A percentile compares a stretch with the other conserved stretches of the same genome.
These are phyloP conservation scores for Ectobius pallidus DNA, from an alignment of 2,888 invertebrate species.

Conservation along the genomic window DNA sequence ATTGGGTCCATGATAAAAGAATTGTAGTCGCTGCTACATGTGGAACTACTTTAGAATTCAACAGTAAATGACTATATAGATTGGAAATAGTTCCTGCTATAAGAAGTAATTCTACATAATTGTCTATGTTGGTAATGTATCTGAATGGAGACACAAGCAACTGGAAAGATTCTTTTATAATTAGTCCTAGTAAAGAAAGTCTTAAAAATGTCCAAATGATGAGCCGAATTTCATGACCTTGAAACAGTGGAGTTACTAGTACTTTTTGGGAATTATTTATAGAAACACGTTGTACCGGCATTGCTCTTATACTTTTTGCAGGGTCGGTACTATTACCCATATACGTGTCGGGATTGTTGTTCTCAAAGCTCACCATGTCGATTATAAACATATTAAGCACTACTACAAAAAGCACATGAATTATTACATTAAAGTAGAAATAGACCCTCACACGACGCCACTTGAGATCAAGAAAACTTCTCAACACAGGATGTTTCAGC, in stretches of 20 bases:
- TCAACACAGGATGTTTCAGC: conserved; percentile 77
- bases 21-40: background rate
- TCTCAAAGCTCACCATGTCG: background rate
- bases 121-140: conserved; percentile 74
- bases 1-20: background rate
- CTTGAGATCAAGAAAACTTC: conserved; percentile 79
- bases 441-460: conserved; percentile 78
- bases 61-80: conserved; percentile 44
- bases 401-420: conserved; percentile 72
- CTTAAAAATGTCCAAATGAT: background rate
- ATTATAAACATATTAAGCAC: conserved; percentile 50
- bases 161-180: conserved; percentile 72
- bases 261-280: too few species aligned
- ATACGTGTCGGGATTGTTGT: background rate
- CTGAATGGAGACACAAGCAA: conserved; percentile 68
- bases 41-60: background rate
- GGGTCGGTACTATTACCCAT: background rate
- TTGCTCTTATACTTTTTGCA: background rate
- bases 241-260: background rate
- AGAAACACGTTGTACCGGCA: background rate
- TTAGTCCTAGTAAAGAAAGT: background rate
- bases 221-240: too few species aligned
- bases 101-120: conserved; percentile 70
- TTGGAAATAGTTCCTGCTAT: conserved; percentile 44
- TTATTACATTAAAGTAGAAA: conserved; percentile 73